Conservation (phyloP, 2,888 invertebrate species). For the Spilosoma lubricipeda region DNA sequence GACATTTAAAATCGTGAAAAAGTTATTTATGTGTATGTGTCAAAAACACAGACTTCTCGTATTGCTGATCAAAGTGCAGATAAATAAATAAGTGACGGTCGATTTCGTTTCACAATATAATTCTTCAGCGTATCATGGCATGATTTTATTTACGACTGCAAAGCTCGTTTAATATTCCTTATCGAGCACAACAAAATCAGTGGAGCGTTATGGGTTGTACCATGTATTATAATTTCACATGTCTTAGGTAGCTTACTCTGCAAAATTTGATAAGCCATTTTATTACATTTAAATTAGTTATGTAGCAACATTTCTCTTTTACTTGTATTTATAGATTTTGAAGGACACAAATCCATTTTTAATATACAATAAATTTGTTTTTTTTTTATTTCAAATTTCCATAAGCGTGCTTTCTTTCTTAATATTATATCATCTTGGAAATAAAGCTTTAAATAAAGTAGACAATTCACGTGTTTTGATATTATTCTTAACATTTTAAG, state of each 20-base stretch:
- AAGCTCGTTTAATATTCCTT: slow-evolving; percentile 38
- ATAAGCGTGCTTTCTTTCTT: too few relatives aligned
- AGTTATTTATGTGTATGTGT: background rate
- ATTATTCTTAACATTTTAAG: too few relatives aligned
- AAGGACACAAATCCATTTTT: too few relatives aligned
- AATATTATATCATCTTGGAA: too few relatives aligned
- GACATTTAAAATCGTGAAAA: background rate
- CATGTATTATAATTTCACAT: slow-evolving; percentile 40
- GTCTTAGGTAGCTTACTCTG: slow-evolving; percentile 23
- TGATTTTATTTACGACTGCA: slow-evolving; percentile 14
- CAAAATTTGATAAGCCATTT: slow-evolving; percentile 14
- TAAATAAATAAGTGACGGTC: background rate
- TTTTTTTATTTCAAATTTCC: too few relatives aligned
- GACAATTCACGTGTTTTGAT: too few relatives aligned
- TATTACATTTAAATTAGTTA: background rate
- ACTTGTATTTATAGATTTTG: background rate
- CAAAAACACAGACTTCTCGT: background rate
- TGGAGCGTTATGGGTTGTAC: slow-evolving; percentile 38
- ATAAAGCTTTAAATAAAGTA: too few relatives aligned
- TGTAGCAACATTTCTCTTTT: background rate
- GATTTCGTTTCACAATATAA: background rate
- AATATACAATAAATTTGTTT: too few relatives aligned
- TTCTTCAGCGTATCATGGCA: background rate
- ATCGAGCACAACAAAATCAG: slow-evolving; percentile 37
- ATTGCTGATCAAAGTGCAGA: background rate